Base-by-base conservation (phyloP, 2,113 vertebrate genomes). In the Tringa solitaria region DNA sequence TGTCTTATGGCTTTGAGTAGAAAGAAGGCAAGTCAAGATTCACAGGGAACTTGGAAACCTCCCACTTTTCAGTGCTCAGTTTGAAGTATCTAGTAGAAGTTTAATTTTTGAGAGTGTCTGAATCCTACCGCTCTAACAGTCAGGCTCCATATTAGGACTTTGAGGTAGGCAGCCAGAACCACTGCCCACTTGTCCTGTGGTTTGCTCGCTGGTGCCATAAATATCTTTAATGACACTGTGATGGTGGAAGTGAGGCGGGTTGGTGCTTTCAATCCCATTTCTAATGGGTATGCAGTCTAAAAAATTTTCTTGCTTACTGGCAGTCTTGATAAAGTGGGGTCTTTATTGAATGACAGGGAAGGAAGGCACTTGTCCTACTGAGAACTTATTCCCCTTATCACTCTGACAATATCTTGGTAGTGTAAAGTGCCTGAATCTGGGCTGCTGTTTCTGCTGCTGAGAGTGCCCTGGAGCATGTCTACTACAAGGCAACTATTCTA, bases 21-120 rank as follows among this genome's bases (percentile, higher is more conserved):
- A 91, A 95, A 69, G 67, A 85, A 91, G 59, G 14, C 69, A 94
- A 91, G 45, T 39, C 61, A 93, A 69, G 69, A 89, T 76, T 87
- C 72, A 19, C 65, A 84, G 30, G 16, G 33, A 82, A 48, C 74
- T 91, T 75, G 74, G 45, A 81, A 91, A 56, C 7, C 21, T 96
- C 9, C 23, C 3, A 0, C 0, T 64, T 92, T 70, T 60, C 50
- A 82, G 83, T 72, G 64, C 17, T 87, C 14, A 32, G 4, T 69
- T 60, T 84, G 59, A 56, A 72, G 19, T 60, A 63, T 51, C 33
- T 68, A 22, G 41, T 35, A 63, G 60, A 84, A 86, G 20, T 76
- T 61, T 74, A 32, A 67, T 74, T 87, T 91, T 50, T 89, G 46
- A 61, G 22, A 45, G 39, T 51, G 32, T 48, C 50, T 26, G 19